These are phyloP conservation scores for Icerya purchasi DNA, from an alignment of 2,888 invertebrate species.

Conservation along the genomic window DNA sequence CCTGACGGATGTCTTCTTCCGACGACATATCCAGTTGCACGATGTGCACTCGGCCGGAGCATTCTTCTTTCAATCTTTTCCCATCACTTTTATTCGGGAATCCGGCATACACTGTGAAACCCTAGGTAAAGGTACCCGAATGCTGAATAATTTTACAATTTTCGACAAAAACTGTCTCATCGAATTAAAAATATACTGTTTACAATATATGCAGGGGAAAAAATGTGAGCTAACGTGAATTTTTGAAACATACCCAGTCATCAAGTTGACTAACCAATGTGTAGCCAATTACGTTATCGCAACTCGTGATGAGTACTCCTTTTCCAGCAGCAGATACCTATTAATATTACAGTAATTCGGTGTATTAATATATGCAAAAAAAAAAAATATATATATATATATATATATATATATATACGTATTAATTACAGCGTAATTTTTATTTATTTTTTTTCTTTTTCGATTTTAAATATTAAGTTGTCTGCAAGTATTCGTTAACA, in stretches of 20 bases:
- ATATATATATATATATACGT: neutral
- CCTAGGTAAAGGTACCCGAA: too few species aligned
- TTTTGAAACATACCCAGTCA: constrained; percentile 32
- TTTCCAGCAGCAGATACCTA: constrained; percentile 64
- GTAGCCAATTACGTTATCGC: constrained; percentile 52
- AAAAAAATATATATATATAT: neutral
- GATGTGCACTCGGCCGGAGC: constrained; percentile 48
- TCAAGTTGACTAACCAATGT: constrained; percentile 57
- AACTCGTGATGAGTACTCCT: constrained; percentile 64
- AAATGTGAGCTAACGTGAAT: neutral
- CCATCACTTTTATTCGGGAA: constrained; percentile 46
- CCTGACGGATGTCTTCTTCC: constrained; percentile 55
- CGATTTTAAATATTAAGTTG: too few species aligned
- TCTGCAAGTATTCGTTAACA: too few species aligned
- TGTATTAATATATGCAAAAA: neutral
- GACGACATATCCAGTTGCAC: constrained; percentile 61
- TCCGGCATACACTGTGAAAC: constrained; percentile 74
- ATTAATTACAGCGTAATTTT: too few species aligned
- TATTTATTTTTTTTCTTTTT: too few species aligned
- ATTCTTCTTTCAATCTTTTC: constrained; percentile 52
- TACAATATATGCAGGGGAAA: neutral
- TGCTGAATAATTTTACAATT: too few species aligned
- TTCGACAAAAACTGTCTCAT: too few species aligned
- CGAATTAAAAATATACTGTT: too few species aligned
- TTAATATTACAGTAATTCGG: too few species aligned